Evolutionary conservation across 2,113 vertebrate genomes (phyloP), one percentile per base, ranked within the genome.

Genomic region (Leptosomus discolor): DNA sequence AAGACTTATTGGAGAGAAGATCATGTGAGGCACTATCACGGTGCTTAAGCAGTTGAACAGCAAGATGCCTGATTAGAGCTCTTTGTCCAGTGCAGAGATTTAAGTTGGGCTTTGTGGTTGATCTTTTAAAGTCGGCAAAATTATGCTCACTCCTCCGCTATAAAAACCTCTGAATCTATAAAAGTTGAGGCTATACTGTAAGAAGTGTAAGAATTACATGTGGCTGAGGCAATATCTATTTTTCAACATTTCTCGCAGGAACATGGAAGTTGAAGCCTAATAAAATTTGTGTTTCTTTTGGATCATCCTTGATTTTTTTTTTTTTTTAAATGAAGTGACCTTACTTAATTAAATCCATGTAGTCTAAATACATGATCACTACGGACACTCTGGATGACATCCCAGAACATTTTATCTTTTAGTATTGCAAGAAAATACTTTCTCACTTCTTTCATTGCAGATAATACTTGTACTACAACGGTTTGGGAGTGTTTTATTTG

Each of bases 331-430:
- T 6, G 1, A 56, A 89, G 58, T 58, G 46, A 53, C 45, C 37
- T 74, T 86, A 15, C 53, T 80, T 76, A 74, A 50, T 80, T 76
- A 74, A 50, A 67, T 83, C 64, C 12, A 1, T 24, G 32, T 67
- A 53, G 45, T 77, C 58, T 81, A 57, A 46, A 53, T 54, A 58
- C 26, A 5, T 19, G 74, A 74, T 85, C 60, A 17, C 22, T 73
- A 18, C 2, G 15, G 80, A 36, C 23, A 3, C n/a, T 61, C 88
- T 91, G 95, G 90, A 75, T 82, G 69, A 51, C 19, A 57, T 94
- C 80, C 90, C 73, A 87, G 84, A 92, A 81, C 77, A 63, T 85
- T 91, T 91, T 96, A 87, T 91, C 64, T 96, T 81, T 75, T 27
- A 34, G 46, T 46, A 7, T 43, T 70, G 57, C 82, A 65, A 74